phyloP scores from a whole-genome alignment of 2,797 vertebrate genomes.

The Acanthurus leucopareius region DNA sequence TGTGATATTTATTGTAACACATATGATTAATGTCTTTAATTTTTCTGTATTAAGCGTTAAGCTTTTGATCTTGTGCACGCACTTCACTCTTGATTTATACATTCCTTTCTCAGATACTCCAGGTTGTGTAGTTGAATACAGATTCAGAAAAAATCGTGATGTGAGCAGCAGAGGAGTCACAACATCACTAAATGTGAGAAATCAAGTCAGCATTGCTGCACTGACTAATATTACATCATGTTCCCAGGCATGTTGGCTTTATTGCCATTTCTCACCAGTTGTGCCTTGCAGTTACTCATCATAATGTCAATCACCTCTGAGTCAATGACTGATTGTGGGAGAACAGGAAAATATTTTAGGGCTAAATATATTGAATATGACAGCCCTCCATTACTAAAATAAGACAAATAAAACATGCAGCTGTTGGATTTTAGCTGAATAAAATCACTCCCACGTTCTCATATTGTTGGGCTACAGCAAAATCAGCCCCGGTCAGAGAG shows the following conservation, averaged over 20 bases:
- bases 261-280: constrained; percentile 26
- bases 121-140: constrained; percentile 24
- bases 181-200: constrained; percentile 44
- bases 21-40: constrained; percentile 38
- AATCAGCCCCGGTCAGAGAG: constrained; percentile 20
- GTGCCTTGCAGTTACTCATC: constrained; percentile 25
- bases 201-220: constrained; percentile 25
- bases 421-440: constrained; percentile 15
- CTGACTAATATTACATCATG: constrained; percentile 41
- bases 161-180: constrained; percentile 26
- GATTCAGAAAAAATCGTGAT: constrained; percentile 35
- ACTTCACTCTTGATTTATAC: constrained; percentile 48
- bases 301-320: constrained; percentile 25
- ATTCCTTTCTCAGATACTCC: constrained; percentile 36
- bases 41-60: constrained; percentile 10
- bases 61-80: constrained; percentile 43
- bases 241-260: constrained; percentile 31
- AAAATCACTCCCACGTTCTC: constrained; percentile 18
- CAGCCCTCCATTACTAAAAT: constrained; percentile 19
- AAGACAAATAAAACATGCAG: constrained; percentile 3
- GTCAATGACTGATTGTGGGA: constrained; percentile 35
- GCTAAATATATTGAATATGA: constrained; percentile 23
- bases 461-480: constrained; percentile 6
- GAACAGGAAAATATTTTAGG: constrained; percentile 17
- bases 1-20: constrained; percentile 39